Evolutionary conservation across 2,888 invertebrate genomes (phyloP), one percentile per base, ranked within the genome.

Genomic region (Oligia fasciuncula): DNA sequence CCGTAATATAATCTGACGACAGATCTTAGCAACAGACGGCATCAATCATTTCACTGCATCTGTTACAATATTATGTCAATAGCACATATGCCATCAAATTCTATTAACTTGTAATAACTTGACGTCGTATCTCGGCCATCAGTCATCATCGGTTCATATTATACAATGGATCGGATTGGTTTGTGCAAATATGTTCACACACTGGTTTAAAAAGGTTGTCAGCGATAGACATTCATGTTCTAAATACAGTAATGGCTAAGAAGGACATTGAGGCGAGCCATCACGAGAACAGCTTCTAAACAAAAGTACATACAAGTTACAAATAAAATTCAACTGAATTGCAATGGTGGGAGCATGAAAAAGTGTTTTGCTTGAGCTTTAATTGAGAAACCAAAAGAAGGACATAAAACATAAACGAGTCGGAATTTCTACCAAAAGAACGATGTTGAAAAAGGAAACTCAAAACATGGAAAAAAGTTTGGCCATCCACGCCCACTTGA

Each of bases 11-110:
- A 86, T 83, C 75, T 51, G 69, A 57, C 2, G 73, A 87, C 73
- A 75, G 63, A 54, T 73, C 77, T 72, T 70, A 67, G 62, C 49
- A 54, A 76, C 71, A 69, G 14, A 83, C 19, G 57, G 1, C 68
- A 84, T 86, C 77, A 81, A 86, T 88, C 86, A 84, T 54, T 35
- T 13, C 57, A 69, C 54, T 78, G 81, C 79, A 87, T 84, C 69
- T 83, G 88, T 77, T 76, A 69, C 70, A 68, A 76, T 54, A 72
- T 72, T 40, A 70, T 74, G 79, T 86, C 76, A 77, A 70, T 79
- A 79, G 13, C 71, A 77, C 46, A 69, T 71, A 73, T 70, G 73
- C 71, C 73, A 84, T 86, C 71, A 75, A 73, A 81, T 74, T 87
- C 77, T 77, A 81, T 88, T 79, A 84, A 80, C 83, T 81, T 43